phyloP scores from a whole-genome alignment of 1,140 invertebrate genomes.

The Lithobius niger region DNA sequence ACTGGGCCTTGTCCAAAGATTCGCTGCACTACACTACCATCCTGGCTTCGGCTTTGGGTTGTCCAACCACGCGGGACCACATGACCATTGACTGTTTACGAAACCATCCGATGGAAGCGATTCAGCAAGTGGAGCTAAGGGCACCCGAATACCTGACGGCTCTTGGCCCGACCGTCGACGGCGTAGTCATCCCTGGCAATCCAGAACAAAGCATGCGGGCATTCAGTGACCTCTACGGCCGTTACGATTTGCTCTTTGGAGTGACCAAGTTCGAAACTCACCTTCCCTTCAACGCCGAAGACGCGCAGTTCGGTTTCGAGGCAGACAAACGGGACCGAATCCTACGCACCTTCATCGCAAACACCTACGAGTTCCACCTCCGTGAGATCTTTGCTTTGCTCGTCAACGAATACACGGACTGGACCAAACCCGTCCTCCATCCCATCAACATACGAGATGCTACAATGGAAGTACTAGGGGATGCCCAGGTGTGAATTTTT shows the following conservation, averaged over 20 bases:
- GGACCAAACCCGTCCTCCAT: slow-evolving; percentile 84
- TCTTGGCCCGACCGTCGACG: slow-evolving; percentile 82
- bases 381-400: slow-evolving; percentile 95
- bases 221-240: slow-evolving; percentile 54
- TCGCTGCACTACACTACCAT: slow-evolving; percentile 72
- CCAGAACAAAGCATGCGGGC: slow-evolving; percentile 53
- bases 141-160: slow-evolving; percentile 69
- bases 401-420: slow-evolving; percentile 95
- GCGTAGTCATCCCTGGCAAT: slow-evolving; percentile 72
- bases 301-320: slow-evolving; percentile 85
- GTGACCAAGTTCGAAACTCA: slow-evolving; percentile 83
- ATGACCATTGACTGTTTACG: slow-evolving; percentile 65
- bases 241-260: slow-evolving; percentile 86
- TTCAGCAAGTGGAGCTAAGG: slow-evolving; percentile 61
- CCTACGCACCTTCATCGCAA: slow-evolving; percentile 75
- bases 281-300: slow-evolving; percentile 72
- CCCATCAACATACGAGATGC: slow-evolving; percentile 85
- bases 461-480: slow-evolving; percentile 81
- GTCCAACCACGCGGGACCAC: slow-evolving; percentile 48
- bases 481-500: slow-evolving; percentile 73
- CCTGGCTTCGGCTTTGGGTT: slow-evolving; percentile 73
- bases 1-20: slow-evolving; percentile 79
- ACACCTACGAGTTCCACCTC: slow-evolving; percentile 81
- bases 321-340: slow-evolving; percentile 77
- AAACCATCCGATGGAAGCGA: slow-evolving; percentile 56